These are phyloP conservation scores for Synergus japonicus DNA, from an alignment of 2,888 invertebrate species.

Conservation along the genomic window DNA sequence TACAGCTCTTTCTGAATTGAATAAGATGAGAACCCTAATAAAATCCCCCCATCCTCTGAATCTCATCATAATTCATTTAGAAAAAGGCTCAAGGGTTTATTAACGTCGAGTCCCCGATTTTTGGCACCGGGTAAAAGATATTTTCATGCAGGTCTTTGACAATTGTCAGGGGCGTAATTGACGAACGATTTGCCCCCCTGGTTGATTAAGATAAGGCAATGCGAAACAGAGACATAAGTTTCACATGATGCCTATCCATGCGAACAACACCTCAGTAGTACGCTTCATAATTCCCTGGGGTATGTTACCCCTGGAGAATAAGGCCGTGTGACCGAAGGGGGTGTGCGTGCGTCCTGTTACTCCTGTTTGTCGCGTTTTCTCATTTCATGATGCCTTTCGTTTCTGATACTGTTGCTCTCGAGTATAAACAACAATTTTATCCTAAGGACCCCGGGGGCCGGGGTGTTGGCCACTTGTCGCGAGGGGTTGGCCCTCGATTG, in stretches of 20 bases:
- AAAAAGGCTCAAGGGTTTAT: constrained; percentile 7
- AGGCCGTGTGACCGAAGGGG: constrained; percentile 50
- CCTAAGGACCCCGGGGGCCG: constrained; percentile 1
- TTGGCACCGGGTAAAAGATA: constrained; percentile 23
- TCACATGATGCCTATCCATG: constrained; percentile 63
- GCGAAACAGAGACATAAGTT: constrained; percentile 70
- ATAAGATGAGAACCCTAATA: not conserved
- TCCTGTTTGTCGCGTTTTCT: constrained; percentile 46
- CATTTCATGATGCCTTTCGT: constrained; percentile 45
- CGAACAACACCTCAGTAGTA: constrained; percentile 66
- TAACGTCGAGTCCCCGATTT: constrained; percentile 28
- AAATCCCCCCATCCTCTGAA: not conserved
- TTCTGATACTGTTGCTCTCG: constrained; percentile 39
- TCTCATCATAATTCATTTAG: constrained; percentile 25
- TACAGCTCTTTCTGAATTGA: not conserved
- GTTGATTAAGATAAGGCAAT: constrained; percentile 59
- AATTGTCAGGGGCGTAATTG: constrained; percentile 52
- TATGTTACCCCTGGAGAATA: constrained; percentile 49
- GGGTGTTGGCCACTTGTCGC: constrained; percentile 59
- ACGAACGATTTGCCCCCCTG: constrained; percentile 47
- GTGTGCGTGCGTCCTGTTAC: constrained; percentile 23
- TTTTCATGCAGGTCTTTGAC: constrained; percentile 45
- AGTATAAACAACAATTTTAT: constrained; percentile 47
- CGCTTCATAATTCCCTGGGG: constrained; percentile 59
- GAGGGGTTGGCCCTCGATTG: constrained; percentile 62